Conservation (phyloP, 1,140 invertebrate genomes). For the Panulirus ornatus region DNA sequence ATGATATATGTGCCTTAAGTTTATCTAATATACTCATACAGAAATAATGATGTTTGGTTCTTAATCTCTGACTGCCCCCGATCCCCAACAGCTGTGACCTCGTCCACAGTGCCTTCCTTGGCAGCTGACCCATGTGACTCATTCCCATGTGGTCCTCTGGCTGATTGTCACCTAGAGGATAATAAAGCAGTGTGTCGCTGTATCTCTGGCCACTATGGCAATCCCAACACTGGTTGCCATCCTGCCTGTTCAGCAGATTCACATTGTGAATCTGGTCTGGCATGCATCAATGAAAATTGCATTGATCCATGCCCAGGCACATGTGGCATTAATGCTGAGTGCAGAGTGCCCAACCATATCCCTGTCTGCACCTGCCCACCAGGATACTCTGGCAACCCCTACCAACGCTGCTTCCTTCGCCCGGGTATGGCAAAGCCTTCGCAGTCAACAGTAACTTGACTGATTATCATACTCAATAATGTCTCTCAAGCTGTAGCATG, state of each 20-base stretch:
- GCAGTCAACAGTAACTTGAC: background rate
- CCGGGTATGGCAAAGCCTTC: slow-evolving; percentile 22
- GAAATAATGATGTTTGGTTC: slow-evolving; percentile 89
- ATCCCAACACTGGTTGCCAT: slow-evolving; percentile 82
- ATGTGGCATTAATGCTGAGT: slow-evolving; percentile 86
- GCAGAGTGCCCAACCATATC: slow-evolving; percentile 86
- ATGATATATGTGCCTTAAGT: background rate
- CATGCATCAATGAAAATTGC: slow-evolving; percentile 91
- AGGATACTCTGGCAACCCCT: slow-evolving; percentile 82
- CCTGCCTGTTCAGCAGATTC: slow-evolving; percentile 87
- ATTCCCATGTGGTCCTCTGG: slow-evolving; percentile 13
- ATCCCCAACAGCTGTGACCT: slow-evolving; percentile 18
- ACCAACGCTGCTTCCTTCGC: slow-evolving; percentile 11
- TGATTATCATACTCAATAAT: background rate
- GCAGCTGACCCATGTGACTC: slow-evolving; percentile 8
- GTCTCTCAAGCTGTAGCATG: no score
- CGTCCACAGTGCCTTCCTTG: background rate
- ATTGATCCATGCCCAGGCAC: slow-evolving; percentile 85
- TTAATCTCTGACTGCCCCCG: slow-evolving; percentile 79
- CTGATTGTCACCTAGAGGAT: slow-evolving; percentile 32
- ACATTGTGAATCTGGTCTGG: slow-evolving; percentile 85
- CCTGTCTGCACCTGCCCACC: slow-evolving; percentile 80
- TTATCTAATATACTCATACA: slow-evolving; percentile 75
- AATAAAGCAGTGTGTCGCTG: slow-evolving; percentile 10
- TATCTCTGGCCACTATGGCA: slow-evolving; percentile 52